These are phyloP conservation scores for Nudaria mundana DNA, from an alignment of 2,888 invertebrate genomes.

Conservation along the genomic window DNA sequence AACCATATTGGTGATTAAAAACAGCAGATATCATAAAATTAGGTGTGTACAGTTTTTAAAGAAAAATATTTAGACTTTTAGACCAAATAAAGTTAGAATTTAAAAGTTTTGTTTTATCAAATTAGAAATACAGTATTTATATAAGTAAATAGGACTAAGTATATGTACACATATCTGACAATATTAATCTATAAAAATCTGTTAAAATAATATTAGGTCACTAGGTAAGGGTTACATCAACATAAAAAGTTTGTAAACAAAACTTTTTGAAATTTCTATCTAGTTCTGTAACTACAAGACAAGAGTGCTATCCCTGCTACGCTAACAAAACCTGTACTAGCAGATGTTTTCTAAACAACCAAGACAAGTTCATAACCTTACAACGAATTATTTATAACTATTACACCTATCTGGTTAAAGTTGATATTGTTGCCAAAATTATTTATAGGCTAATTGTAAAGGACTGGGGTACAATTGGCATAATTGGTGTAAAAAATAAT, in stretches of 20 bases:
- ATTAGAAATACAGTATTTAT: no score
- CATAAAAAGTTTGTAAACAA: conserved; percentile 52
- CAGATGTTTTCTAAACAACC: conserved; percentile 41
- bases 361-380: conserved; percentile 70
- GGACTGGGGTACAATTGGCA: conserved; percentile 29
- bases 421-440: conserved; percentile 32
- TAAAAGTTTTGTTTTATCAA: no score
- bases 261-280: conserved; percentile 32
- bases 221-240: conserved; percentile 32
- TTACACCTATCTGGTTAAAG: conserved; percentile 57
- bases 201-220: conserved; percentile 36
- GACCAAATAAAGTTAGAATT: no score
- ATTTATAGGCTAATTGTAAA: conserved; percentile 38
- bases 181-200: neutral
- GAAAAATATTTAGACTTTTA: no score
- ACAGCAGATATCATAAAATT: no score
- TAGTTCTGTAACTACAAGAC: no score
- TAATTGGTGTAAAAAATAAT: conserved; percentile 46
- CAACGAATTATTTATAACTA: conserved; percentile 70
- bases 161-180: neutral
- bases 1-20: no score
- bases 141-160: no score
- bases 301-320: conserved; percentile 17
- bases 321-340: conserved; percentile 26
- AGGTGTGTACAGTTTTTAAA: no score